Evolutionary conservation across 2,113 vertebrate species (phyloP), one percentile per base, ranked within the genome.

Genomic region (Aptenodytes forsteri): DNA sequence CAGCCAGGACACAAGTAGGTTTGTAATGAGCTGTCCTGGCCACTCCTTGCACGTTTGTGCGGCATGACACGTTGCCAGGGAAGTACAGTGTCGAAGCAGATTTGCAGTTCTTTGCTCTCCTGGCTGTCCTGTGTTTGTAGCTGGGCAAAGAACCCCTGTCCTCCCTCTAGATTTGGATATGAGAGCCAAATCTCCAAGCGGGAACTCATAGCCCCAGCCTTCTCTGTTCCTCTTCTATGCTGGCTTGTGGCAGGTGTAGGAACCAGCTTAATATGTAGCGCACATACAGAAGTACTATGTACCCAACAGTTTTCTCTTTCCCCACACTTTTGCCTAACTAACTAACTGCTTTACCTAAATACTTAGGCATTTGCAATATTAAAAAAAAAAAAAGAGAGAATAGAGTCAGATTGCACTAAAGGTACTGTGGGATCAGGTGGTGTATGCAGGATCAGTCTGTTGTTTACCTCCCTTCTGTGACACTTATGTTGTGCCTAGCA

Each of bases 401-500:
- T 22, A 38, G 38, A 5, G 32, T 54, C 10, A 47, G n/a, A 9
- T 23, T 9, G 9, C 38, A 46, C 3, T 77, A 18, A 81, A 65
- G 25, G 17, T 36, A 36, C 47, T n/a, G 15, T 38, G 38, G 17
- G 32, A 88, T 76, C 32, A 49, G 46, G 23, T 27, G 61, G 15
- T 42, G 29, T 32, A 11, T 20, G 73, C 38, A 40, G 44, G 40
- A 75, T 54, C 50, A 40, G 47, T 19, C 56, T 71, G 49, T 38
- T 81, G 16, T 61, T 92, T 52, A 36, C 42, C 20, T 80, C 36
- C 36, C 49, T 56, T 59, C 20, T 23, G 38, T 66, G 77, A 47
- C 36, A 18, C 44, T 66, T 52, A 5, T 0, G 1, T 30, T 66
- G 46, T 49, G 20, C 46, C 4, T 38, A 42, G 13, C 7, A 10